Base-by-base conservation (phyloP, 2,113 vertebrate species). In the Sisor rabdophorus region DNA sequence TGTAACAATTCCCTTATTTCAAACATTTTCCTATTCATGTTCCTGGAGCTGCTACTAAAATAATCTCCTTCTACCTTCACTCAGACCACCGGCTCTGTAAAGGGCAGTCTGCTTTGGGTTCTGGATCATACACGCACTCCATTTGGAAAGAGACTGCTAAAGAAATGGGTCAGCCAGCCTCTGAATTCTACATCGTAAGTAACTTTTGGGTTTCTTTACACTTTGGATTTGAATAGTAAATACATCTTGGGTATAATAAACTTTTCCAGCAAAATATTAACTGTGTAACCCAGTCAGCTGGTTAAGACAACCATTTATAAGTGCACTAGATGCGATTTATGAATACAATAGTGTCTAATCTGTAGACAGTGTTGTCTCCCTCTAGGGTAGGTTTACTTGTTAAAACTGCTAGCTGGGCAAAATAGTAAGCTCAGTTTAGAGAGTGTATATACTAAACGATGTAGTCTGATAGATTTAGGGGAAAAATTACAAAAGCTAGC, bases 71-170 rank as follows among this genome's bases (percentile, higher is more conserved):
- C 80, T 24, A 75, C 74, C 80, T 79, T 11, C 54, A 83, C 81
- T 36, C 77, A 99, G 97, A 97, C 95, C 65, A 94, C 98, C 81
- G 87, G 91, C 79, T 90, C 92, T 81, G 89, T 88, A 75, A 95
- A 87, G 86, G 96, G 96, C 77, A 99, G 96, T 86, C 88, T 99
- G 17, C 80, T 99, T 65, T 98, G 96, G 96, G 93, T 98, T 79
- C 87, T 99, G 88, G 94, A 99, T 87, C 96, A 97, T 82, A 96
- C 95, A 15, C 92, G 83, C 85, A 97, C 95, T 64, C 82, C 89
- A 0, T 98, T 99, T 91, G 97, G 96, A 19, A 93, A 89, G 85
- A 91, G 97, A 50, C 90, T 91, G 78, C 84, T 99, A 84, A 97
- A 92, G 88, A 95, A 96, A 77, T 98, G 96, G 97, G 92, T 98